phyloP scores from a whole-genome alignment of 2,113 vertebrate species.

The Glaucomys volans region DNA sequence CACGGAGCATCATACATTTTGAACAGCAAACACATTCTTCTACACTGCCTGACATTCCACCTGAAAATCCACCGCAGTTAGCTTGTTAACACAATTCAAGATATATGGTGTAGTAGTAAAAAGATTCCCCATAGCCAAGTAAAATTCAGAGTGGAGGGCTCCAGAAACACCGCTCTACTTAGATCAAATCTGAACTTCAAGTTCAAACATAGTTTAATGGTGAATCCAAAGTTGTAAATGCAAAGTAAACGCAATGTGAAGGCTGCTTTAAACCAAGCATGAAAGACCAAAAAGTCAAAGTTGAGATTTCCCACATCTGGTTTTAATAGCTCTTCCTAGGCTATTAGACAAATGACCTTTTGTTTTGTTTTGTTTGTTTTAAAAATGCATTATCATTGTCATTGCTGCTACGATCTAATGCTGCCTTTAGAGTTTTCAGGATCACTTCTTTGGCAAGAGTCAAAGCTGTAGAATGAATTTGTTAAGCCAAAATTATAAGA shows the following conservation, averaged over 20 bases:
- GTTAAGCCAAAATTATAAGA: conserved; percentile 55
- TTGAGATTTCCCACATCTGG: conserved; percentile 87
- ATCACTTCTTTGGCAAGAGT: conserved; percentile 22
- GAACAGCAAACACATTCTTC: conserved; percentile 73
- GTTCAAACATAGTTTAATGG: conserved; percentile 90
- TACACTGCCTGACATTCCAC: conserved; percentile 81
- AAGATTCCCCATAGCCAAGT: conserved; percentile 84
- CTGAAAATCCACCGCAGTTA: conserved; percentile 83
- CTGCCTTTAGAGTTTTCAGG: conserved; percentile 40
- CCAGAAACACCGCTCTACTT: conserved; percentile 76
- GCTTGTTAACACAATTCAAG: conserved; percentile 82
- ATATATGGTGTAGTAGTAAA: conserved; percentile 81
- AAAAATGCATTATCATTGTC: conserved; percentile 79
- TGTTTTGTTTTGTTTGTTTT: conserved; percentile 82
- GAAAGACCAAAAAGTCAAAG: conserved; percentile 88
- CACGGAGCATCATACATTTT: conserved; percentile 48
- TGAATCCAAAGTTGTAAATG: conserved; percentile 89
- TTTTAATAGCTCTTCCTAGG: conserved; percentile 85
- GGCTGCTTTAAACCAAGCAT: conserved; percentile 88
- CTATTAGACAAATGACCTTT: conserved; percentile 85
- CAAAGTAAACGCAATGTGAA: conserved; percentile 88
- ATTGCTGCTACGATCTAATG: conserved; percentile 67
- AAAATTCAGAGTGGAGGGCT: conserved; percentile 82
- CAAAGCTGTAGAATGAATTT: not conserved
- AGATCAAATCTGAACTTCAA: conserved; percentile 85